Base-by-base conservation (phyloP, 2,888 invertebrate species). In the Iphiclides podalirius region DNA sequence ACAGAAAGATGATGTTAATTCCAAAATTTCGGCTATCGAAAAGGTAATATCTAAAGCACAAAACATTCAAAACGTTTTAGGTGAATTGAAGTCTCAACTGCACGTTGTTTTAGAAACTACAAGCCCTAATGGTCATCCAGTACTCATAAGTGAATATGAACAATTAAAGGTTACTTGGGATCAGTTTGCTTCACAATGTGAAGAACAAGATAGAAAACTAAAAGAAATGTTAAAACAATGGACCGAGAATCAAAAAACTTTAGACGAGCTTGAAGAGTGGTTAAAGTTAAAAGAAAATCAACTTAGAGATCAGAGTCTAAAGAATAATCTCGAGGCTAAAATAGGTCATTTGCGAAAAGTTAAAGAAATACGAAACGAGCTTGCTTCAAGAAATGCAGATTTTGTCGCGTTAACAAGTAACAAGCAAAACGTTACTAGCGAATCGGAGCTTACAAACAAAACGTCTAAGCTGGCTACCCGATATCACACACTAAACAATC, bases 281-380 rank as follows among this genome's bases (percentile, higher is more conserved):
- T 89, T 96, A 41, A 96, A 95, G 70, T 90, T 93, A 42, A 95
- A 95, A 69, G 98, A 98, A 79, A 91, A 91, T 40, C 93, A 94
- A 70, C 92, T 97, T 0, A 95, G 97, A 76, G 96, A 97, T 72
- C 96, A 96, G 77, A 95, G 95, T 58, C 89, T 97, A 1, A 96
- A 95, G 75, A 96, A 93, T 66, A 95, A 94, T 2, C 92, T 95
- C 23, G 95, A 95, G 59, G 92, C 95, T 1, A 98, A 98, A 79
- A 90, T 92, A 55, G 89, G 90, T 6, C 95, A 97, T 76, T 83
- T 96, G 44, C 92, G 93, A 46, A 95, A 95, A 74, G 87, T 98
- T 0, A 92, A 92, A 59, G 88, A 90, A 37, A 86, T 95, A 49
- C 93, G 94, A 64, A 90, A 90, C 52, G 95, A 94, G 66, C 93